Evolutionary conservation across 2,113 vertebrate species (phyloP), one percentile per base, ranked within the genome.

Genomic region (Dryoscopus gambensis): DNA sequence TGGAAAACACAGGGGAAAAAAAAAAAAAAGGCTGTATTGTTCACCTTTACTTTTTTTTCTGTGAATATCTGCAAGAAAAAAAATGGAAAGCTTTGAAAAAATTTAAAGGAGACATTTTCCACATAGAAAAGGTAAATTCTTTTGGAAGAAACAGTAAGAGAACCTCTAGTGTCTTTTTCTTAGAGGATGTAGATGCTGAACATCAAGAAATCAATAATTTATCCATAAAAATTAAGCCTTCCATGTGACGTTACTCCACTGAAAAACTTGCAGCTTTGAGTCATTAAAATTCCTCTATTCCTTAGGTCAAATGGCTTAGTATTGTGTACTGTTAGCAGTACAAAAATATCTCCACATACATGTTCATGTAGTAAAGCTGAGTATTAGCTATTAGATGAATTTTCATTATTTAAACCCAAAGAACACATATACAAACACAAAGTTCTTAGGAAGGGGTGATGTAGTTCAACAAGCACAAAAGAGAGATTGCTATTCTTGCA

Each of bases 221-320:
- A 3, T 39, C 60, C 42, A 11, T 83, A 76, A 83, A 84, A 87
- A 76, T 44, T 19, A 79, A 65, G 11, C 5, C 15, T 76, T 83
- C 57, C 57, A 69, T 0, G 0, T 33, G 18, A 82, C 1, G 0
- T 18, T 69, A 68, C 13, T 68, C 52, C 23, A 27, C 30, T 63
- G 49, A 70, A 90, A 84, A 90, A 33, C 4, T 46, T 86, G 12
- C 9, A 55, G 8, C 5, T 90, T 46, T 68, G 13, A 4, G 1
- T 79, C 75, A 68, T 30, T 63, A 70, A 62, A 77, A 78, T 64
- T 70, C 9, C 5, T 82, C 17, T 71, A 2, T 63, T 70, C 47
- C 69, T 70, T 50, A 28, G 39, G 35, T 50, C 25, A 79, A 82
- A 82, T 35, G 11, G 25, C 17, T 53, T 69, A 74, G 20, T 74